Conservation (phyloP, 2,888 invertebrate species). For the Deroplatys truncata region DNA sequence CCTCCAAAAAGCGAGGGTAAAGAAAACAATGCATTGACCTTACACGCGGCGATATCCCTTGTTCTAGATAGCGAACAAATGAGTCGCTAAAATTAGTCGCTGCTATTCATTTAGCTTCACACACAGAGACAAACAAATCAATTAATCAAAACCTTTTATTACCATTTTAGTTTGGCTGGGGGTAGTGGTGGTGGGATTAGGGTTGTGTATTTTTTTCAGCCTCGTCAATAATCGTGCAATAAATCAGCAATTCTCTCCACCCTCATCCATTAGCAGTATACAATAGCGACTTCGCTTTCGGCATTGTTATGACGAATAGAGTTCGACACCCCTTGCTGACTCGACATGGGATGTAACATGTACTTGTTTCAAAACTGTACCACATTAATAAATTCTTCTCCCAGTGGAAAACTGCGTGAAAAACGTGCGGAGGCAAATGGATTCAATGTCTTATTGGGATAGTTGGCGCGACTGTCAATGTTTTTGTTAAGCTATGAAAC, state of each 20-base stretch:
- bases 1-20: neutral
- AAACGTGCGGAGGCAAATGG: neutral
- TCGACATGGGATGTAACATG: neutral
- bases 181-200: neutral
- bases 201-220: neutral
- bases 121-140: neutral
- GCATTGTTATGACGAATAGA: neutral
- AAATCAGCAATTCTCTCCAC: neutral
- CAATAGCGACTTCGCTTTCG: neutral
- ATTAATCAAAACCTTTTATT: neutral
- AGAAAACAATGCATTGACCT: neutral
- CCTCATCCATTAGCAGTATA: neutral
- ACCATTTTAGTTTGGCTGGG: neutral
- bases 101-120: neutral
- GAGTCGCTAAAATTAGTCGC: neutral
- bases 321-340: neutral
- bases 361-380: neutral
- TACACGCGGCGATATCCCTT: neutral
- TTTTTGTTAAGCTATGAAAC: neutral
- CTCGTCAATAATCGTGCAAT: neutral
- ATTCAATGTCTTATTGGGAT: neutral
- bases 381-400: neutral
- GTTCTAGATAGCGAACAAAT: neutral
- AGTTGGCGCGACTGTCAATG: neutral
- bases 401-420: neutral